These are phyloP conservation scores for Pterocles orientalis DNA, from an alignment of 2,113 vertebrate species.

Conservation along the genomic window DNA sequence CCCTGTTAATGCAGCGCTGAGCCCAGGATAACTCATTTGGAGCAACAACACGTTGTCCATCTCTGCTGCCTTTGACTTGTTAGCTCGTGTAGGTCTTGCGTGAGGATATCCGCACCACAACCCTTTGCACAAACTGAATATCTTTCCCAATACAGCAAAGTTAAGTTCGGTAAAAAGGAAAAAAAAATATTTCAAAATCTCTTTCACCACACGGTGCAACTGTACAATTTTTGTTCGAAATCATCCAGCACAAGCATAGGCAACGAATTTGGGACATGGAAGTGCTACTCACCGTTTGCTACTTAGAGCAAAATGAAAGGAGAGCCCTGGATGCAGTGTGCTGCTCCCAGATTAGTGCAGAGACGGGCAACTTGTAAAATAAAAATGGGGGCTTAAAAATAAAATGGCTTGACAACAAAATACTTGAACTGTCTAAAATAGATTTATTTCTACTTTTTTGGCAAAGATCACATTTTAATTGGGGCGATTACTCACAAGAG, in stretches of 20 bases:
- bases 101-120: not conserved
- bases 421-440: not conserved
- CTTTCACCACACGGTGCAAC: not conserved
- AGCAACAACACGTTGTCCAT: not conserved
- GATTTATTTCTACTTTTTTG: slow-evolving; percentile 33
- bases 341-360: not conserved
- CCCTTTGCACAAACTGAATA: not conserved
- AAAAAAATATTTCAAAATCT: not conserved
- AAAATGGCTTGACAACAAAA: slow-evolving; percentile 2
- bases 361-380: not conserved
- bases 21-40: not conserved
- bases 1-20: not conserved
- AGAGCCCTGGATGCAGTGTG: not conserved
- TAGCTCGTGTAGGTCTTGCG: not conserved
- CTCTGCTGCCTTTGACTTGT: not conserved
- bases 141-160: not conserved
- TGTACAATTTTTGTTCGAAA: not conserved
- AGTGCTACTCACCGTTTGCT: not conserved
- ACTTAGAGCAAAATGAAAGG: not conserved
- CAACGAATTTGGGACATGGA: not conserved
- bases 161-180: not conserved
- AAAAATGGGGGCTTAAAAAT: not conserved
- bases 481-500: slow-evolving; percentile 4
- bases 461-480: slow-evolving; percentile 36
- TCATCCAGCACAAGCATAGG: not conserved